phyloP scores from a whole-genome alignment of 2,113 vertebrate genomes.

The Marcusenius ussheri region DNA sequence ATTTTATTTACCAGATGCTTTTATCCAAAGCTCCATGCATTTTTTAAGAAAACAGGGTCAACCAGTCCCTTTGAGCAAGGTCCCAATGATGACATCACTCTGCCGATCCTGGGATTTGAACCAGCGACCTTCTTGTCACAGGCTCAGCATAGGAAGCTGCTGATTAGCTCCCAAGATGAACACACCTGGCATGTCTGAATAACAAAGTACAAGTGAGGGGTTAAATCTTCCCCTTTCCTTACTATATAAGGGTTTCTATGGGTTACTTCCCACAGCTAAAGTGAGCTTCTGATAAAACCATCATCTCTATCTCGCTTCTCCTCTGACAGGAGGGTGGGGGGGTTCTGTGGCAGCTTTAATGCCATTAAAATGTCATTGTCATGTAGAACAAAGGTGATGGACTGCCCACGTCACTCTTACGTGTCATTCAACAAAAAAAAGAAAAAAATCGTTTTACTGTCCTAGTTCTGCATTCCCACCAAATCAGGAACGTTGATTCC shows the following conservation, averaged over 20 bases:
- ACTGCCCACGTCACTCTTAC: background rate
- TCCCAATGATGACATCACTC: background rate
- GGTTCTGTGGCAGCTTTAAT: background rate
- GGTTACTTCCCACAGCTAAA: background rate
- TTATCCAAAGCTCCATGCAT: background rate
- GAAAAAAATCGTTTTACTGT: background rate
- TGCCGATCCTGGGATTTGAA: background rate
- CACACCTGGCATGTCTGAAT: background rate
- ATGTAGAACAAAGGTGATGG: background rate
- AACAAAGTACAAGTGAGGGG: background rate
- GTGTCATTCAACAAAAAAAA: background rate
- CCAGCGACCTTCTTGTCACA: background rate
- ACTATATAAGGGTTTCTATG: background rate
- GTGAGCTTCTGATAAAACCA: background rate
- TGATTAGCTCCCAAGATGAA: background rate
- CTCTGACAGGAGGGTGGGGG: background rate
- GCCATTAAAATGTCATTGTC: background rate
- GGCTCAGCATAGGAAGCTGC: background rate
- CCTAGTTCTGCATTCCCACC: background rate
- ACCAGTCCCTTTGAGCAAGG: background rate
- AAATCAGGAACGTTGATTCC: background rate
- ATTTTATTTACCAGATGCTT: background rate
- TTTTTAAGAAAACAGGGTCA: background rate
- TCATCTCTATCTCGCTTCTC: background rate
- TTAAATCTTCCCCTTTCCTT: background rate